Conservation (phyloP, 2,888 invertebrate species). For the Leptinotarsa peninsularis region DNA sequence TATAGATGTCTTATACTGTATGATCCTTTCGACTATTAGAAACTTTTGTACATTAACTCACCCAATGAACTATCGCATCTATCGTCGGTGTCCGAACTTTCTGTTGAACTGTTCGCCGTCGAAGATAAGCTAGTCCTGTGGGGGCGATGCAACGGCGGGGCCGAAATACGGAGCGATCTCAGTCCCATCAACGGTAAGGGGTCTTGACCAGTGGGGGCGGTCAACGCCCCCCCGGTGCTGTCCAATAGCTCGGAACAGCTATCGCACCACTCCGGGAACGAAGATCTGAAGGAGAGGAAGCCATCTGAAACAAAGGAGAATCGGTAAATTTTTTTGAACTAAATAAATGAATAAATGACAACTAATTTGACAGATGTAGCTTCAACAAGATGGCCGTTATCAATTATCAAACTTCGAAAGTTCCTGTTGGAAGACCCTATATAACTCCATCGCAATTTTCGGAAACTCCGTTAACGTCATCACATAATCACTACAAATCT, state of each 20-base stretch:
- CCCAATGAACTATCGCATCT: constrained; percentile 68
- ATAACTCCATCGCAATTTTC: too few relatives aligned
- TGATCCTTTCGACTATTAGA: too few relatives aligned
- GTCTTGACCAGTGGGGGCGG: constrained; percentile 55
- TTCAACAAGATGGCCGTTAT: too few relatives aligned
- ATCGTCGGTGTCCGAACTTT: constrained; percentile 66
- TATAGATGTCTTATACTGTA: too few relatives aligned
- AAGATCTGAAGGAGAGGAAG: constrained; percentile 83
- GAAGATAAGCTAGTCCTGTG: constrained; percentile 62
- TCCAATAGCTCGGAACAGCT: constrained; percentile 73
- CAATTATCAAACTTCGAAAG: too few relatives aligned
- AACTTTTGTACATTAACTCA: constrained; percentile 37
- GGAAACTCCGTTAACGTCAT: too few relatives aligned
- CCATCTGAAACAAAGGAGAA: constrained; percentile 76
- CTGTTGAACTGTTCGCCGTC: constrained; percentile 65
- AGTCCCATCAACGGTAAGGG: constrained; percentile 63
- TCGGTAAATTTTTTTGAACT: neutral
- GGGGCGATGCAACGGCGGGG: constrained; percentile 56
- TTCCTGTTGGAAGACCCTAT: too few relatives aligned
- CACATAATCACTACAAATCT: too few relatives aligned
- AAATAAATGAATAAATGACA: too few relatives aligned
- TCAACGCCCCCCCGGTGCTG: constrained; percentile 52
- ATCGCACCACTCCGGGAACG: constrained; percentile 93
- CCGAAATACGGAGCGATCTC: constrained; percentile 63
- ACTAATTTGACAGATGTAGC: too few relatives aligned